phyloP scores from a whole-genome alignment of 2,888 invertebrate species.

The Chelonus formosanus region DNA sequence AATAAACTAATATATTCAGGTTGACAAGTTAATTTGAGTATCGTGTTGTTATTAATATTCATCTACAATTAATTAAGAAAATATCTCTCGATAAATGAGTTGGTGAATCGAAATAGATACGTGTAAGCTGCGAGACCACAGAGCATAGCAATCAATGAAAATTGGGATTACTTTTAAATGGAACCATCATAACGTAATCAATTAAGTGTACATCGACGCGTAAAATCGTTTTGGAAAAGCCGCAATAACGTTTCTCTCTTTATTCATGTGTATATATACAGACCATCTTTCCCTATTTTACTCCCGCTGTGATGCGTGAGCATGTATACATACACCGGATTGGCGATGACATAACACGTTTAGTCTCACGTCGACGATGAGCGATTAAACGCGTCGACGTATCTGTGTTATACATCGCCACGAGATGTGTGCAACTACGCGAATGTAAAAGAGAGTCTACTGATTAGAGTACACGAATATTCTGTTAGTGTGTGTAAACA shows the following conservation, averaged over 20 bases:
- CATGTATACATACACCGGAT: slow-evolving; percentile 19
- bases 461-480: slow-evolving; percentile 21
- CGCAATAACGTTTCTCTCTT: slow-evolving; percentile 12
- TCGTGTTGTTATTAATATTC: slow-evolving; percentile 13
- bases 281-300: slow-evolving; percentile 21
- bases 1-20: slow-evolving; percentile 2
- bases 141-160: background rate
- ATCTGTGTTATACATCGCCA: slow-evolving; percentile 18
- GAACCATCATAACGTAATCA: slow-evolving; percentile 18
- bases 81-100: slow-evolving; percentile 13
- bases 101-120: background rate
- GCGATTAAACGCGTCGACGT: slow-evolving; percentile 39
- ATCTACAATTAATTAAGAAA: slow-evolving; percentile 10
- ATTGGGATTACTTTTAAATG: slow-evolving; percentile 9
- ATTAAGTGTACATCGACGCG: slow-evolving; percentile 18
- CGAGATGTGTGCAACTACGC: slow-evolving; percentile 19
- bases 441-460: slow-evolving; percentile 11
- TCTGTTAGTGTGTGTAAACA: background rate
- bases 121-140: background rate
- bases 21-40: slow-evolving; percentile 16
- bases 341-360: slow-evolving; percentile 43
- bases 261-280: slow-evolving; percentile 11
- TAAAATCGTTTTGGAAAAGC: slow-evolving; percentile 20
- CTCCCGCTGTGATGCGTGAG: slow-evolving; percentile 11
- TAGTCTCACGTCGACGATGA: slow-evolving; percentile 40